Percentiles rank a stretch among this genome's conserved stretches.
Evolutionary conservation across 2,888 invertebrate species (phyloP).

Genomic region (Leptinotarsa peninsularis): DNA sequence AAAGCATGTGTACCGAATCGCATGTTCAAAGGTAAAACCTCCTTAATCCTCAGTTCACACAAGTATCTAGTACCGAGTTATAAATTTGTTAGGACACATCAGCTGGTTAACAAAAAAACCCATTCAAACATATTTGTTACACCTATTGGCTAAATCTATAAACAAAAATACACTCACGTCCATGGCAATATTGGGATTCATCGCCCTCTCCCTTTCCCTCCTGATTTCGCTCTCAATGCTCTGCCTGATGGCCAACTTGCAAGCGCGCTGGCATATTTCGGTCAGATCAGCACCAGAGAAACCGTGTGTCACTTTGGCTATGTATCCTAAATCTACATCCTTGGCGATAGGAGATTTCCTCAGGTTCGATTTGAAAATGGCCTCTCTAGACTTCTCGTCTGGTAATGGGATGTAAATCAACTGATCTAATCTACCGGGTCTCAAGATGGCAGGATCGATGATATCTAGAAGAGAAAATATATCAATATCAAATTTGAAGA

Average conservation of each 20-base stretch:
- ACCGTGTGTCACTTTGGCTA: conserved; percentile 92
- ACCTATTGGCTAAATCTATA: not conserved
- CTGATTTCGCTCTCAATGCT: conserved; percentile 96
- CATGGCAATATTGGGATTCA: conserved; percentile 80
- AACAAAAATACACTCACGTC: conserved; percentile 75
- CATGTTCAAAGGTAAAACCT: too few relatives aligned
- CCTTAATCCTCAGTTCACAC: too few relatives aligned
- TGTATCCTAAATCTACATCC: conserved; percentile 91
- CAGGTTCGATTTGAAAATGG: conserved; percentile 94
- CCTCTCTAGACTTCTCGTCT: conserved; percentile 97
- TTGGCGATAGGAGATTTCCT: conserved; percentile 96
- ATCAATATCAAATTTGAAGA: conserved; percentile 25
- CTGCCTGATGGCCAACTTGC: conserved; percentile 98
- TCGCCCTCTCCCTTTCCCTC: conserved; percentile 86
- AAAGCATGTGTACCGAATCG: too few relatives aligned
- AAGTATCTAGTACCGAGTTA: too few relatives aligned
- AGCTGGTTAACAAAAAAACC: too few relatives aligned
- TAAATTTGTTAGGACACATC: too few relatives aligned
- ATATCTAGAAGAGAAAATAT: conserved; percentile 77
- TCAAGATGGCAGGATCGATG: conserved; percentile 98
- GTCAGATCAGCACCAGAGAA: conserved; percentile 99
- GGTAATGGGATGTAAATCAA: conserved; percentile 99
- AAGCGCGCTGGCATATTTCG: conserved; percentile 99
- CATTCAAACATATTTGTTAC: too few relatives aligned
- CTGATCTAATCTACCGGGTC: conserved; percentile 98